phyloP scores from a whole-genome alignment of 2,888 invertebrate species.

The Hybos culiciformis region DNA sequence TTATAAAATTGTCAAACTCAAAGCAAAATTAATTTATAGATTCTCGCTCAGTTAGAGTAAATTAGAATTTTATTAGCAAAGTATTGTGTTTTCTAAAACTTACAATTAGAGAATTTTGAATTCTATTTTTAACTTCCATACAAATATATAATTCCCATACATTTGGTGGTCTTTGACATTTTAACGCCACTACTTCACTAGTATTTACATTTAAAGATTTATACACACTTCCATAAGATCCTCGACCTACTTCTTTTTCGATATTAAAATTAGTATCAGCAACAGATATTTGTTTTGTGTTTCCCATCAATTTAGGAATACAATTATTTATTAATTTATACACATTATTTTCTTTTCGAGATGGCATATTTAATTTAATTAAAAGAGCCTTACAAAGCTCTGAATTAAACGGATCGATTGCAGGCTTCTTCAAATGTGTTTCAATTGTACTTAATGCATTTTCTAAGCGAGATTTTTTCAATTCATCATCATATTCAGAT shows the following conservation, averaged over 20 bases:
- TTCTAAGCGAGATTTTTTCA: conserved; percentile 28
- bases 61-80: no score
- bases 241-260: conserved; percentile 70
- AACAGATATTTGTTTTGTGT: conserved; percentile 39
- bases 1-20: not conserved
- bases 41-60: no score
- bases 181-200: conserved; percentile 49
- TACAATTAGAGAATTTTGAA: conserved; percentile 45
- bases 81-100: conserved; percentile 8
- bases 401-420: conserved; percentile 72
- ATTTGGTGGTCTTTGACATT: conserved; percentile 79
- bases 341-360: conserved; percentile 41
- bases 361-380: conserved; percentile 59
- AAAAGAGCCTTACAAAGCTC: conserved; percentile 56
- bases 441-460: conserved; percentile 31
- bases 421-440: conserved; percentile 28
- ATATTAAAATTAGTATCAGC: conserved; percentile 46
- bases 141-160: conserved; percentile 93
- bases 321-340: conserved; percentile 44
- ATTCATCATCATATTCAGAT: conserved; percentile 32
- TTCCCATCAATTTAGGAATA: conserved; percentile 44
- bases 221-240: conserved; percentile 75
- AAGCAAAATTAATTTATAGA: no score
- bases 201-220: conserved; percentile 30
- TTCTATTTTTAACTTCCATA: conserved; percentile 60